Evolutionary conservation across 2,113 vertebrate species (phyloP).

Genomic region (Cyanoliseus patagonus): DNA sequence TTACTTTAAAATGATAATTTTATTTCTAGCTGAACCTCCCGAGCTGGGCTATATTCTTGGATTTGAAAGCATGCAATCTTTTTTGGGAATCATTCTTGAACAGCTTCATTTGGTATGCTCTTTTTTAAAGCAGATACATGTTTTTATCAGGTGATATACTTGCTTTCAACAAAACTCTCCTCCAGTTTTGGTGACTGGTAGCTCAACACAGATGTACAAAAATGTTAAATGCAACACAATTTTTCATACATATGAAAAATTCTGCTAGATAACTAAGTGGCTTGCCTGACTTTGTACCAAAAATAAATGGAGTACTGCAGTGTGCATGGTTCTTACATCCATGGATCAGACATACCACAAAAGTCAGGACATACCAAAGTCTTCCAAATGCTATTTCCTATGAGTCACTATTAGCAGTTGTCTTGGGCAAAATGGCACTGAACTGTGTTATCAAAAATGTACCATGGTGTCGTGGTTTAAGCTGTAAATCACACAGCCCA

Average conservation of each 20-base stretch:
- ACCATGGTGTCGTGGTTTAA: not conserved
- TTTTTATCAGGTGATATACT: not conserved
- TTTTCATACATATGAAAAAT: not conserved
- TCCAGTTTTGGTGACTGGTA: not conserved
- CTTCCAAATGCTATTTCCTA: not conserved
- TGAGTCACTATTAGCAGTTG: not conserved
- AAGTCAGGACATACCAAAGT: not conserved
- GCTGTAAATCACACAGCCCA: too few species aligned
- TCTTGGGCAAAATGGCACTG: not conserved
- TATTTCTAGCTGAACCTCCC: not conserved
- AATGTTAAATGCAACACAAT: not conserved
- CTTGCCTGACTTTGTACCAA: not conserved
- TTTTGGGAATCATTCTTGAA: not conserved
- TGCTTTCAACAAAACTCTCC: not conserved
- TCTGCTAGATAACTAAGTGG: not conserved
- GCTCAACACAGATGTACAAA: not conserved
- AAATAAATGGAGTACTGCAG: not conserved
- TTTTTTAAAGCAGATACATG: not conserved
- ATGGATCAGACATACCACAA: not conserved
- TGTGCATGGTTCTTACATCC: not conserved
- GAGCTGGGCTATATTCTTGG: not conserved
- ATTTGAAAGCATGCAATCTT: not conserved
- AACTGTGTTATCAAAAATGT: not conserved
- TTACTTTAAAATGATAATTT: not conserved
- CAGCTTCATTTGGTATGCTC: rapidly evolving